Evolutionary conservation across 92 coral and sea anemone genomes (phyloP).

Genomic region (Phenganax marumi): DNA sequence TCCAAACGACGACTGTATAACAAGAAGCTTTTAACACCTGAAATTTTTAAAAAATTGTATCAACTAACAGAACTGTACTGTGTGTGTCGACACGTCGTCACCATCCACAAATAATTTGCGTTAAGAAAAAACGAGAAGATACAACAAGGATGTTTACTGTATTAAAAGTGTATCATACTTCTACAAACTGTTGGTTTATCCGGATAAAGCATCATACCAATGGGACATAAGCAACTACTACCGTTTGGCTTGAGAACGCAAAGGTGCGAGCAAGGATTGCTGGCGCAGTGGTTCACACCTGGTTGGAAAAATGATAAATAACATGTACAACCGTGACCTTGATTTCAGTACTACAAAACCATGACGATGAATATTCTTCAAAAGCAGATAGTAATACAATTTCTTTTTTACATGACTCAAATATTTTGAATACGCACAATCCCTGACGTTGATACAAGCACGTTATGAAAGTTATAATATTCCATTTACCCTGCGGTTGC

Average conservation of each 20-base stretch:
- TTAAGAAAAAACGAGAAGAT: not conserved
- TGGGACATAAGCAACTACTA: slow-evolving; percentile 72
- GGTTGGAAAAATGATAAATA: not conserved
- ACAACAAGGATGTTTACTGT: no score
- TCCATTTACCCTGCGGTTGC: slow-evolving; percentile 75
- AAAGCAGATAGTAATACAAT: no score
- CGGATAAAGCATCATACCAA: slow-evolving; percentile 62
- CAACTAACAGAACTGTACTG: not conserved
- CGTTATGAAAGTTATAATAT: not conserved
- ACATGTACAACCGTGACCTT: not conserved
- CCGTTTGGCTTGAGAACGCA: slow-evolving; percentile 78
- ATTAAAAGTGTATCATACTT: slow-evolving; percentile 44
- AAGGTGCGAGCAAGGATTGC: slow-evolving; percentile 76
- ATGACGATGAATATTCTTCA: no score
- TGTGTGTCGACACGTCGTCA: not conserved
- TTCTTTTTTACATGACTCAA: no score
- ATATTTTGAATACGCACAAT: no score
- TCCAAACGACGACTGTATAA: slow-evolving; percentile 54
- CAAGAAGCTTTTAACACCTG: slow-evolving; percentile 60
- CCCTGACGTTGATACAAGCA: no score
- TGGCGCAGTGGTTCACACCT: slow-evolving; percentile 83
- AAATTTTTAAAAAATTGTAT: not conserved
- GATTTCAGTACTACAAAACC: no score
- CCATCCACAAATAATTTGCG: no score
- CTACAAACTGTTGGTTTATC: slow-evolving; percentile 59